Evolutionary conservation across 2,113 vertebrate genomes (phyloP).

Genomic region (Nipponia nippon): DNA sequence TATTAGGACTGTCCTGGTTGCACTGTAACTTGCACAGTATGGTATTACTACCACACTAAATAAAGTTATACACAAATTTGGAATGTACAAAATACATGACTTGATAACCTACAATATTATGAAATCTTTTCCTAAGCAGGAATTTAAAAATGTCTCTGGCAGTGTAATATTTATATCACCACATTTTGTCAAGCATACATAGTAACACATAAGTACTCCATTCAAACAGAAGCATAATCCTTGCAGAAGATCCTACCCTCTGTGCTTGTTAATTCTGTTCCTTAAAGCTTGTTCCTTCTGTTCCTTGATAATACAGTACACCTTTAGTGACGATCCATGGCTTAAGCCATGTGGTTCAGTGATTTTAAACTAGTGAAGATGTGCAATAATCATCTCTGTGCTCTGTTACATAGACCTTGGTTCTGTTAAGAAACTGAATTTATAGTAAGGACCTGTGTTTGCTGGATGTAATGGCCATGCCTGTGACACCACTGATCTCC

Average conservation of each 20-base stretch:
- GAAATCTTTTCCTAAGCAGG: neutral
- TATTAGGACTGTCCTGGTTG: neutral
- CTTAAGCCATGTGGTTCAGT: neutral
- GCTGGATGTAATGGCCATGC: neutral
- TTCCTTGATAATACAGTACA: neutral
- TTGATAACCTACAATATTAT: neutral
- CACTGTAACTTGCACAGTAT: neutral
- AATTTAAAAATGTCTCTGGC: neutral
- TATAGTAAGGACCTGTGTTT: neutral
- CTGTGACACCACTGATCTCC: neutral
- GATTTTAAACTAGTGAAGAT: neutral
- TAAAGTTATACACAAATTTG: neutral
- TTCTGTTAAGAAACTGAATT: neutral
- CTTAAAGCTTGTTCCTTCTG: neutral
- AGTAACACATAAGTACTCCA: neutral
- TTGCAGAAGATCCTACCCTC: neutral
- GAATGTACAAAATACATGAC: neutral
- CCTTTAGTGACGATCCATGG: neutral
- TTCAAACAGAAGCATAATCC: neutral
- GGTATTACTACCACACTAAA: neutral
- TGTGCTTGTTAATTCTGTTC: neutral
- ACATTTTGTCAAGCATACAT: neutral
- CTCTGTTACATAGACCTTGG: neutral
- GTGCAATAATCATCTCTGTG: neutral
- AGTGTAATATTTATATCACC: neutral